Base-by-base conservation (phyloP, 2,797 vertebrate genomes). In the Typhlichthys subterraneus region DNA sequence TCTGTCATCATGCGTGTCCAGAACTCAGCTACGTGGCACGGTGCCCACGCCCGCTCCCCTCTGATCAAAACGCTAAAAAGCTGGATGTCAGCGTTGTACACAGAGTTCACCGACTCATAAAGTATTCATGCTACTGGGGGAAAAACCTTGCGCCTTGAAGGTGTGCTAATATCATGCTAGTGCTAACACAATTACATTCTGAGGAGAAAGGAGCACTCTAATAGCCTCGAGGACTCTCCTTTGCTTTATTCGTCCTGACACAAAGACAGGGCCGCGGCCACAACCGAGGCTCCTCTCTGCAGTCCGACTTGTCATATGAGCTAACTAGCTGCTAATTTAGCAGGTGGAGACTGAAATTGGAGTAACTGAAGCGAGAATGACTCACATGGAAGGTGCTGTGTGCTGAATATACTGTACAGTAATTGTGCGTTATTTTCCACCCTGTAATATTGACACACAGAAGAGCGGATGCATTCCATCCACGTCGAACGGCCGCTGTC, bases 1-100 rank as follows among this genome's bases (percentile, higher is more conserved):
- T 87, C 85, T 88, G 86, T 88, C 79, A 65, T 63, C 38, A 51
- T 81, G 70, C 84, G 73, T 70, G 65, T 73, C 62, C 46, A 42
- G 59, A 67, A 80, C 75, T 70, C 46, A 67, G 72, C 81, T 73
- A 15, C 19, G 8, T 61, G 66, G 76, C 65, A 46, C 31, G 52
- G 69, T 19, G 54, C 64, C 62, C 77, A 75, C 78, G 75, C 75
- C 70, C 71, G 76, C 74, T 69, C 75, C 73, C 57, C 53, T 65
- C 53, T 68, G 76, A 72, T 29, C 23, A 29, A 29, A 29, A 23
- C 23, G 23, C 23, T 23, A 23, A 23, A 23, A 23, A 23, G 23
- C 23, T 23, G 4, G 23, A 29, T 29, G 23, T 29, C 23, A 29
- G 4, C 23, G 3, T 29, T 29, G 23, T 4, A 29, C 23, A 29